Conservation (phyloP, 2,888 invertebrate genomes). For the Brachycybe producta region DNA sequence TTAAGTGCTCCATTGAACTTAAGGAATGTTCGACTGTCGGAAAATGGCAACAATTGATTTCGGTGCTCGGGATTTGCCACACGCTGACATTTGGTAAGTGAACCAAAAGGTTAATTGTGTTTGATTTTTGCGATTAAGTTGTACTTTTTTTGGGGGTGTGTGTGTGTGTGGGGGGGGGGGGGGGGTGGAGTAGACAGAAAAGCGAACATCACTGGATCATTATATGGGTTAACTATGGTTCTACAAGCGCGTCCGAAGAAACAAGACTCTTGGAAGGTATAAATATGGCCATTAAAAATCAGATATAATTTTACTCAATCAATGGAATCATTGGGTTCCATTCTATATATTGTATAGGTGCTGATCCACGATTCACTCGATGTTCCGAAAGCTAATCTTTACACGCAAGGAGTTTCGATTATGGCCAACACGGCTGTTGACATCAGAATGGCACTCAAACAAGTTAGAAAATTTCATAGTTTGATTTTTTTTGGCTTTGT, state of each 20-base stretch:
- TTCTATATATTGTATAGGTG: background rate
- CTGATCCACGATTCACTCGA: background rate
- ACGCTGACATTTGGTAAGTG: slow-evolving; percentile 10
- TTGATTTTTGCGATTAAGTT: background rate
- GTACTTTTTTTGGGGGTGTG: background rate
- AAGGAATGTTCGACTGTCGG: background rate
- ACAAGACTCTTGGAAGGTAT: background rate
- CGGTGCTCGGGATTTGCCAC: slow-evolving; percentile 12
- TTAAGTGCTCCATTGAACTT: slow-evolving; percentile 1
- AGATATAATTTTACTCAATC: background rate
- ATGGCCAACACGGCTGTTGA: background rate
- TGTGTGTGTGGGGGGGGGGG: no score
- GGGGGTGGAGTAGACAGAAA: background rate
- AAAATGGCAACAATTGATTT: background rate
- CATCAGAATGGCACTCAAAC: background rate
- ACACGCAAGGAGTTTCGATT: background rate
- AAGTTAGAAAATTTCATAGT: background rate
- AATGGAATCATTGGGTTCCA: no score
- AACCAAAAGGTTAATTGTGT: background rate
- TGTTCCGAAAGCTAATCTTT: background rate
- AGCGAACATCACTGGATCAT: background rate
- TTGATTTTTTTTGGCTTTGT: background rate
- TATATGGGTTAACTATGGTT: background rate
- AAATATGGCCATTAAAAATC: background rate
- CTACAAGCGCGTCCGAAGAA: background rate